Evolutionary conservation across 2,113 vertebrate species (phyloP), one percentile per base, ranked within the genome.

Genomic region (Cromileptes altivelis): DNA sequence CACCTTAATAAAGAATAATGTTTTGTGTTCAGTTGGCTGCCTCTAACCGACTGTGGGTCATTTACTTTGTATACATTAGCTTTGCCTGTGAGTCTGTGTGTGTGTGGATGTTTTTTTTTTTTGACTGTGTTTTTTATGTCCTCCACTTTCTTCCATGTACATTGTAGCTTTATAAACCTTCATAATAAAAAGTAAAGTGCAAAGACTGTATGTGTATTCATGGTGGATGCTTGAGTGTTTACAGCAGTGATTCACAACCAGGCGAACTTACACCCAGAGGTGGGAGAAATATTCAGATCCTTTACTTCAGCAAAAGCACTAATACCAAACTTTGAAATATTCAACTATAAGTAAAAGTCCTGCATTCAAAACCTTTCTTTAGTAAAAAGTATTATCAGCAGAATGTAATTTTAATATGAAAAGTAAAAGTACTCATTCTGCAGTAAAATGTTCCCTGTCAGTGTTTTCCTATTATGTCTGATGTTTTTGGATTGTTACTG

Each of bases 1-100:
- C 84, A 82, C 81, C 71, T 67, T 87, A 87, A 90, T 86, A 87
- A 90, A 89, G 86, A 87, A 75, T 71, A 90, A 88, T 90, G 85
- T 82, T 69, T 75, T 69, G 69, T 73, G 72, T 60, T 37, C n/a
- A 83, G 80, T 4, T 75, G 85, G 77, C 81, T 82, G 79, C 77
- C 23, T 76, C 70, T 75, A 58, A 70, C 17, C n/a, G 42, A 56
- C 72, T 47, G 75, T 62, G 45, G 65, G 45, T 62, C 52, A 65
- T 89, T 84, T 81, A 62, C 56, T 70, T 71, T 84, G 67, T 81
- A 69, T 75, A 80, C 72, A 75, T 79, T 82, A 88, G 70, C 15
- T 50, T 27, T 74, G 72, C 57, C 3, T 70, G 56, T 62, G 65
- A n/a, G 14, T 83, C 52, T 80, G 45, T 55, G 45, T 21, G 18